Evolutionary conservation across 2,113 vertebrate genomes (phyloP).

Genomic region (Trematocara nigrifrons): DNA sequence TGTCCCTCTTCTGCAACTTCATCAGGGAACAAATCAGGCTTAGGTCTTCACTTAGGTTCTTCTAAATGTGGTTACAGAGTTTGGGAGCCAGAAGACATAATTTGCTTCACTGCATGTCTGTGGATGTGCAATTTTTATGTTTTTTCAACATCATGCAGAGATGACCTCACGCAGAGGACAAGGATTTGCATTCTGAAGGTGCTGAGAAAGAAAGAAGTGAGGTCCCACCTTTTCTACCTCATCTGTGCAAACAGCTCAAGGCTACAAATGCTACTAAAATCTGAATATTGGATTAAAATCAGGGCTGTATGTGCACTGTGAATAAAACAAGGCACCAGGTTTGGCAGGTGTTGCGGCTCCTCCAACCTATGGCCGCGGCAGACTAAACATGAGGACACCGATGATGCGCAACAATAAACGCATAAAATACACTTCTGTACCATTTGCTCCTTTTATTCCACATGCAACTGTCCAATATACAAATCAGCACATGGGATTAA

Average conservation of each 20-base stretch:
- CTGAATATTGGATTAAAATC: not conserved
- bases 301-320: not conserved
- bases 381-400: too few relatives aligned
- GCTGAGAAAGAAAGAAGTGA: not conserved
- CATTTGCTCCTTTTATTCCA: too few relatives aligned
- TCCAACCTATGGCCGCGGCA: too few relatives aligned
- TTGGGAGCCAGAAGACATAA: not conserved
- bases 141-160: not conserved
- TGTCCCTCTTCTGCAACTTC: not conserved
- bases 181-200: not conserved
- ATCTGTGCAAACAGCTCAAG: not conserved
- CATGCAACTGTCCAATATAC: too few relatives aligned
- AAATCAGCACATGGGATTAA: too few relatives aligned
- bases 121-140: not conserved
- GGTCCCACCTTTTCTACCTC: not conserved
- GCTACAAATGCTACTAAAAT: not conserved
- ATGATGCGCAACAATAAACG: too few relatives aligned
- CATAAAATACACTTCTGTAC: too few relatives aligned
- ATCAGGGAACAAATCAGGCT: not conserved
- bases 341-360: not conserved
- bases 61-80: not conserved
- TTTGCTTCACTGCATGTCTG: not conserved
- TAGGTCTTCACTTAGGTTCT: not conserved
- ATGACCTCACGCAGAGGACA: not conserved
- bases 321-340: not conserved